Evolutionary conservation across 1,140 invertebrate genomes (phyloP), one percentile per base, ranked within the genome.

Genomic region (Brachionus rotundiformis): DNA sequence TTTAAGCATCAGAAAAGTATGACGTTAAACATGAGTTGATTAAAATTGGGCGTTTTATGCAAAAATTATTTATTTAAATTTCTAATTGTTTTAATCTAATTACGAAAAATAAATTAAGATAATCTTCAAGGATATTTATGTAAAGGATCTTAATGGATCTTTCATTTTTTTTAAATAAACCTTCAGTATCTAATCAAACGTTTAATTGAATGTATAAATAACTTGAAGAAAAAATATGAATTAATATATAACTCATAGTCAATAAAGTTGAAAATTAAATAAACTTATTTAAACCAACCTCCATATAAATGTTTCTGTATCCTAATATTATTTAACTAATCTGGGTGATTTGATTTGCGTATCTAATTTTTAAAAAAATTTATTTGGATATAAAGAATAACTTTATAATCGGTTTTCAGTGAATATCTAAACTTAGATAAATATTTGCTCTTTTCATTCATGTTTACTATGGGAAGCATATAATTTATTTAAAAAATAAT

Each of bases 391-490:
- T 49, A 49, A 49, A 49, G 44, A 49, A 49, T 49, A 13, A 49
- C 44, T 49, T 49, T 49, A 49, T 49, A 49, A 49, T 49, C 44
- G 44, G 44, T 49, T 49, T 49, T 49, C 44, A 49, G 16, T 49
- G 44, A 49, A 49, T 49, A 49, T 16, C 44, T 49, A 49, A 49
- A 16, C 44, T 49, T 49, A 16, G 16, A 49, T 49, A 49, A 49
- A 49, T 49, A n/a, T 6, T 6, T 49, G 44, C 13, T 49, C n/a
- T 16, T 49, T 16, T 49, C 44, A 49, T 49, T 19, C 16, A 49
- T 49, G 44, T 49, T 49, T 49, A 49, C 13, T 49, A 39, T 39
- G 36, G 13, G 36, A 39, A 49, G 13, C 16, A 16, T 49, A 16
- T 49, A 16, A n/a, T 0, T 47, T 47, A 16, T 6, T 16, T 49